Base-by-base conservation (phyloP, 2,797 vertebrate genomes). In the Phrynocephalus guinanensis region DNA sequence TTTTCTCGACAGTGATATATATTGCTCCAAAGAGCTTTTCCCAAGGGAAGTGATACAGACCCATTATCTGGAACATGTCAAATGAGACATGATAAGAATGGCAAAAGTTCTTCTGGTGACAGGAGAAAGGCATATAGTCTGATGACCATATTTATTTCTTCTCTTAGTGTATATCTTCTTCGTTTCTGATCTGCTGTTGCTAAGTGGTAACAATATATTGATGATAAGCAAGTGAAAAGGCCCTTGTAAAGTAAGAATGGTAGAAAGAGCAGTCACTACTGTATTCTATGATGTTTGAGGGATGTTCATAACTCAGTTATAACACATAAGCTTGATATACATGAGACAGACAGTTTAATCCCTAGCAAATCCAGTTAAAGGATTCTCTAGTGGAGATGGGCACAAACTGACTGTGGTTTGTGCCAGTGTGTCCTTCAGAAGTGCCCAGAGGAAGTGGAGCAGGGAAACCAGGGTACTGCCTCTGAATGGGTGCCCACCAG, bases 61-160 rank as follows among this genome's bases (percentile, higher is more conserved):
- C 52, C 79, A n/a, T 86, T 80, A 72, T 72, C 26, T 20, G 77
- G 30, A 8, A 72, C n/a, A 16, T 86, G 50, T 80, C 68, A 72
- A 44, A 71, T 13, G 24, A 72, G 67, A n/a, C 50, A 22, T 70
- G n/a, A 60, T 82, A 56, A 48, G 77, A 66, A 68, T 22, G 0
- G 60, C 81, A 52, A 72, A 84, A 56, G 82, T 0, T 2, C 15
- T 20, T 33, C 78, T 84, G 10, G 20, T 30, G 66, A 50, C 68
- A 44, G 24, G 7, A 50, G 44, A 83, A 86, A 48, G 77, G 1
- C 33, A 63, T 0, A 20, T 78, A 18, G 24, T 78, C 44, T 78
- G 44, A 38, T 70, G 66, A 63, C 70, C 38, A 13, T 68, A 68
- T 26, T 33, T 66, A 30, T 80, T 8, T 15, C 60, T 26, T 38